phyloP scores from a whole-genome alignment of 2,113 vertebrate genomes.

The Odobenus rosmarus region DNA sequence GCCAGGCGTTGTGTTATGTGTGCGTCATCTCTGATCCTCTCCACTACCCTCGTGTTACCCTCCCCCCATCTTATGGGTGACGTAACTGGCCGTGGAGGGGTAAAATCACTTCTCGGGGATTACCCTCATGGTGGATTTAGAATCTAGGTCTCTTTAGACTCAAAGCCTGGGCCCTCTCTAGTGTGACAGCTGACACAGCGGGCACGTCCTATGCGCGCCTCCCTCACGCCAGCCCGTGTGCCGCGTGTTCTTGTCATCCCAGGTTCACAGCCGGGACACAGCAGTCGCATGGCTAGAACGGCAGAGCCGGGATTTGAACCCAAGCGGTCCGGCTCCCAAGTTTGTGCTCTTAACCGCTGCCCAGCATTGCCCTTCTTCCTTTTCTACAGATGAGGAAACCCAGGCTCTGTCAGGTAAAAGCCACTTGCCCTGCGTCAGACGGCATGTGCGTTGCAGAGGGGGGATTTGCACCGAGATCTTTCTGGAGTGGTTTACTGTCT shows the following conservation, averaged over 20 bases:
- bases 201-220: not conserved
- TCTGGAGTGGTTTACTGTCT: not conserved
- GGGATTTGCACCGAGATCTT: not conserved
- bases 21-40: not conserved
- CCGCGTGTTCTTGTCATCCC: rapidly evolving
- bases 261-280: not conserved
- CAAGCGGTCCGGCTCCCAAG: not conserved
- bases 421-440: not conserved
- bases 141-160: not conserved
- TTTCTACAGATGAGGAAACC: not conserved
- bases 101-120: not conserved
- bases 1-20: not conserved
- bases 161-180: not conserved
- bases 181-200: too few species aligned
- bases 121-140: not conserved
- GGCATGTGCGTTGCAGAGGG: not conserved
- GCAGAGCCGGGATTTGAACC: not conserved
- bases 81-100: not conserved
- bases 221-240: rapidly evolving
- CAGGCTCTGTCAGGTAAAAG: not conserved
- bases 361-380: not conserved
- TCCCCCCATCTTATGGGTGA: not conserved
- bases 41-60: not conserved
- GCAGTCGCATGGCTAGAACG: not conserved
- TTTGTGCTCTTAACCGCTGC: not conserved